Conservation (phyloP, 2,888 invertebrate genomes). For the Oasisia sp. region DNA sequence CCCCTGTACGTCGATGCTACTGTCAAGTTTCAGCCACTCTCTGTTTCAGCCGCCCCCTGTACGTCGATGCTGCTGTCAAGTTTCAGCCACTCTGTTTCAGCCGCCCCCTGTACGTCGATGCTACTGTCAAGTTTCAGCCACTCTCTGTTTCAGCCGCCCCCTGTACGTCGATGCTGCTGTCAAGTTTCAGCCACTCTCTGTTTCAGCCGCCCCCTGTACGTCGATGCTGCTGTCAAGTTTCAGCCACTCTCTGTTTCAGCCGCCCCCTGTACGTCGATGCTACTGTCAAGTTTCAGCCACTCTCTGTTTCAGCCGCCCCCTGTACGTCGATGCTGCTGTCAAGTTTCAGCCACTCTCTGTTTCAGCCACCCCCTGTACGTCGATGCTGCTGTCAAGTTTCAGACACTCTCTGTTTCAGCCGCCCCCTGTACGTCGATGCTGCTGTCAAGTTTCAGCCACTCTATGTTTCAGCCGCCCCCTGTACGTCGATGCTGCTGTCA, state of each 20-base stretch:
- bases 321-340: constrained; percentile 92
- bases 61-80: constrained; percentile 92
- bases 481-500: constrained; percentile 91
- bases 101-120: constrained; percentile 85
- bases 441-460: constrained; percentile 94
- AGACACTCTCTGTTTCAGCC: constrained; percentile 82
- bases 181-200: constrained; percentile 88
- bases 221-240: constrained; percentile 95
- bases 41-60: constrained; percentile 77
- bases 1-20: constrained; percentile 86
- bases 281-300: constrained; percentile 95
- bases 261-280: constrained; percentile 85
- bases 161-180: constrained; percentile 89
- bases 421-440: constrained; percentile 88
- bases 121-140: constrained; percentile 89
- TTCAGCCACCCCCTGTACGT: constrained; percentile 75
- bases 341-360: constrained; percentile 86
- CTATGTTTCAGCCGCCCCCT: constrained; percentile 75
- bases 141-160: constrained; percentile 72
- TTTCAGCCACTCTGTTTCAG: constrained; percentile 84
- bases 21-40: constrained; percentile 95
- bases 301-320: constrained; percentile 75
- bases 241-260: constrained; percentile 79
- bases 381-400: constrained; percentile 94
- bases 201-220: constrained; percentile 77